Evolutionary conservation across 2,888 invertebrate genomes (phyloP).

Genomic region (Drosophila neoperkinsi): DNA sequence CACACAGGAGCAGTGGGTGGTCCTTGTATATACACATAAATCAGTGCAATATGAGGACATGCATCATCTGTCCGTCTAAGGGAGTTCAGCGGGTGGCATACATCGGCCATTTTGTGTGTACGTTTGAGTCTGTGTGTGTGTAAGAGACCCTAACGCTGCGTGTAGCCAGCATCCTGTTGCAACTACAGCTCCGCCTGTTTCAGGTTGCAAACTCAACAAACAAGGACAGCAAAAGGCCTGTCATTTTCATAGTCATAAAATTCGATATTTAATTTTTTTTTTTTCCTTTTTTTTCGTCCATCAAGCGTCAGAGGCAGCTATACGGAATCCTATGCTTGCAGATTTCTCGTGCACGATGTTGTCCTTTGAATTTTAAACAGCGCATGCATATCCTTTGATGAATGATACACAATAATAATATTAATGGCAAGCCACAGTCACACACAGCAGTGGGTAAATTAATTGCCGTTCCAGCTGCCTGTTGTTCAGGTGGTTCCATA

Average conservation of each 20-base stretch:
- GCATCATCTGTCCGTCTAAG: conserved; percentile 61
- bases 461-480: conserved; percentile 57
- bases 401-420: conserved; percentile 17
- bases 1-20: conserved; percentile 27
- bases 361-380: conserved; percentile 14
- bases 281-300: conserved; percentile 13
- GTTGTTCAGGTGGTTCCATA: conserved; percentile 22
- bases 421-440: conserved; percentile 8
- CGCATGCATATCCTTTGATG: conserved; percentile 35
- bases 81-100: conserved; percentile 43
- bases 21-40: conserved; percentile 50
- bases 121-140: background rate
- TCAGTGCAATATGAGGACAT: conserved; percentile 68
- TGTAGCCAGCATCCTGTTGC: conserved; percentile 18
- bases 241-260: conserved; percentile 41
- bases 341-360: background rate
- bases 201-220: conserved; percentile 31
- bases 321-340: background rate
- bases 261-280: conserved; percentile 24
- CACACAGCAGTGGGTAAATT: conserved; percentile 46
- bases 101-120: conserved; percentile 46
- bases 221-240: conserved; percentile 13
- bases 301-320: conserved; percentile 17
- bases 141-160: conserved; percentile 26
- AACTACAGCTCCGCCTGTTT: conserved; percentile 12